Evolutionary conservation across 2,113 vertebrate genomes (phyloP), one percentile per base, ranked within the genome.

Genomic region (Oplegnathus fasciatus): DNA sequence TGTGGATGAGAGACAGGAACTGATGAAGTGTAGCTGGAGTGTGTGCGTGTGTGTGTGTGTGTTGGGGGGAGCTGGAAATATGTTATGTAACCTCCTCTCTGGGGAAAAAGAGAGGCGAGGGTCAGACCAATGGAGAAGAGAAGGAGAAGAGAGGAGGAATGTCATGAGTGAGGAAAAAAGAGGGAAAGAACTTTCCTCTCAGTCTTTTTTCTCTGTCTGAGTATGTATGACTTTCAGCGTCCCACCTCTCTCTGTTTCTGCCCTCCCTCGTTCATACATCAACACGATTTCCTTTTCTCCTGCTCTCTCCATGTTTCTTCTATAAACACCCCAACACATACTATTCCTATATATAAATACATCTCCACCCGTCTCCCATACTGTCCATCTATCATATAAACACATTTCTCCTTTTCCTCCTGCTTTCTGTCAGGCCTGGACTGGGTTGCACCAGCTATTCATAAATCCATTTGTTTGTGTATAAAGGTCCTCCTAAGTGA

Each of bases 21-120:
- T 89, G 89, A 92, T 90, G 91, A 92, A 90, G 91, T 92, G 92
- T 58, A 84, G 82, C 68, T 78, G 74, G 62, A 79, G 86, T 73
- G 65, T 80, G 84, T 67, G 67, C 86, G 84, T 76, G 26, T 22
- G 69, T 55, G 74, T 40, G 32, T 66, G 82, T 62, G 76, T 54
- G 78, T 84, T 28, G 50, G 42, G 75, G 80, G 73, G 42, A 37
- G 73, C 34, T 92, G 93, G 93, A 95, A 95, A 95, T 88, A 87
- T 80, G 89, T 95, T 95, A 95, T 93, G 91, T 94, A 95, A 95
- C 89, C 78, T 90, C 75, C 91, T 93, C 92, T 92, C 84, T 54
- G 72, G 80, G 91, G 78, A 86, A 87, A 83, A 84, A 74, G 67
- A 83, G 50, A 84, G 78, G 54, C 13, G 68, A 87, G 86, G 89